Conservation (phyloP, 2,888 invertebrate species). For the Macrophya annulata region DNA sequence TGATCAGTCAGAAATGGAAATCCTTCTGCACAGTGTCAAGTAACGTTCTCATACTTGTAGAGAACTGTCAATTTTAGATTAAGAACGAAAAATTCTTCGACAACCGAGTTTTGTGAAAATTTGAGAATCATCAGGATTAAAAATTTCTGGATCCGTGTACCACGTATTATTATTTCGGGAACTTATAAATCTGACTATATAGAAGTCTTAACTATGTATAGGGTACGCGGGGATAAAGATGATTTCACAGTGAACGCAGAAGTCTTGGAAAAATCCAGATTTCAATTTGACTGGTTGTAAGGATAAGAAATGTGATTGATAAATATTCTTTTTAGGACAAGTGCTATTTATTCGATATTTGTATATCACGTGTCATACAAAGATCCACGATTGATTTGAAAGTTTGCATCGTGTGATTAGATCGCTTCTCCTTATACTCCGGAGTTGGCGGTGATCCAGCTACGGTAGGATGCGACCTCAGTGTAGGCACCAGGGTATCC, state of each 20-base stretch:
- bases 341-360: not conserved
- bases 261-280: not conserved
- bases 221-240: not conserved
- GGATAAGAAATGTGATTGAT: conserved; percentile 17
- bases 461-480: conserved; percentile 79
- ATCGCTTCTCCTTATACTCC: conserved; percentile 32
- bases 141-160: not conserved
- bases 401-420: not conserved
- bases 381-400: not conserved
- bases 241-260: not conserved
- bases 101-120: not conserved
- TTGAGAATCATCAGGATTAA: not conserved
- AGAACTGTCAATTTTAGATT: not conserved
- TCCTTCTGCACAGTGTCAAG: not conserved
- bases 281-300: not conserved
- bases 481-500: conserved; percentile 81
- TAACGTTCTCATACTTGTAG: not conserved
- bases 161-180: not conserved
- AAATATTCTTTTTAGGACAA: not conserved
- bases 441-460: conserved; percentile 73
- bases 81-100: not conserved
- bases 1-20: not conserved
- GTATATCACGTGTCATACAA: not conserved
- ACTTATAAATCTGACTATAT: not conserved
- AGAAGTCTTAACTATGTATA: not conserved